These are phyloP conservation scores for Pachyrhynchus sulphureomaculatus DNA, from an alignment of 1,140 invertebrate genomes.

Conservation along the genomic window DNA sequence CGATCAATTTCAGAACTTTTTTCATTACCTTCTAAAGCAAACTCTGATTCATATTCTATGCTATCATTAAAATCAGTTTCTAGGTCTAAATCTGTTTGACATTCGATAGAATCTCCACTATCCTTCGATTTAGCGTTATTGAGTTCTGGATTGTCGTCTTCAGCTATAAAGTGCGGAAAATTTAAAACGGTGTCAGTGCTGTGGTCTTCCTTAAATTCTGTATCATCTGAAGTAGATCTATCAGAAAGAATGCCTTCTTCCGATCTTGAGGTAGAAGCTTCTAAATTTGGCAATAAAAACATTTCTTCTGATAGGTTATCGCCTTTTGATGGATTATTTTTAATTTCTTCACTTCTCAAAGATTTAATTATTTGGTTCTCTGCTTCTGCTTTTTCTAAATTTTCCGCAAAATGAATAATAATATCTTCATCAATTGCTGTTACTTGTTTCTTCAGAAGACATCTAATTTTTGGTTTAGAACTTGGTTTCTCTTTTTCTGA, in stretches of 20 bases:
- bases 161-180: not conserved
- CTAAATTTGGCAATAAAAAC: not conserved
- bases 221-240: constrained; percentile 30
- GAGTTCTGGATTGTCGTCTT: not conserved
- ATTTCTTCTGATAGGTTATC: not conserved
- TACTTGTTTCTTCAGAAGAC: constrained; percentile 37
- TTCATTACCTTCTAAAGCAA: not conserved
- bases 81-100: not conserved
- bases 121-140: no score
- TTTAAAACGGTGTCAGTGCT: constrained; percentile 30
- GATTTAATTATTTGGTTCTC: constrained; percentile 12
- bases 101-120: not conserved
- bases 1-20: not conserved
- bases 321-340: not conserved
- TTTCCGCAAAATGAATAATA: constrained; percentile 28
- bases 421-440: constrained; percentile 41
- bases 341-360: not conserved
- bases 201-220: constrained; percentile 27
- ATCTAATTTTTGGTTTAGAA: constrained; percentile 38
- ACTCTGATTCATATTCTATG: not conserved
- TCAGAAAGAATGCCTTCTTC: not conserved
- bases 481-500: not conserved
- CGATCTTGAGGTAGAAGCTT: not conserved
- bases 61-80: not conserved
- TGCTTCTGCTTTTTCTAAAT: constrained; percentile 17